A percentile compares a stretch with the other conserved stretches of the same genome.
Evolutionary conservation across 2,888 invertebrate species (phyloP).

Genomic region (Drosophila nigricruria): DNA sequence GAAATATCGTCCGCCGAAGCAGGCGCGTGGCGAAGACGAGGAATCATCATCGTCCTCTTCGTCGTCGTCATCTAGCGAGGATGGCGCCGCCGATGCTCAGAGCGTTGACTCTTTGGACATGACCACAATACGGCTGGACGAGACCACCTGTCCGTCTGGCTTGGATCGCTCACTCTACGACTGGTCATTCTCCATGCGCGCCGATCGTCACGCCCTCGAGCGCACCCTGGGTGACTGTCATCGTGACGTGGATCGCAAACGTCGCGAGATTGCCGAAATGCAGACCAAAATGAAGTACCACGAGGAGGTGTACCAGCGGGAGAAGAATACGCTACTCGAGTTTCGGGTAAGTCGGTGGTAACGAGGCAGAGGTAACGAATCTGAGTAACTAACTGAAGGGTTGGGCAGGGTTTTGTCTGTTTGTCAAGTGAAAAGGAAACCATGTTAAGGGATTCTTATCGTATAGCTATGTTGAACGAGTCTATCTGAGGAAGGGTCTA

Average conservation of each 20-base stretch:
- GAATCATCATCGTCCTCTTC: conserved; percentile 87
- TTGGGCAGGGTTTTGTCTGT: background rate
- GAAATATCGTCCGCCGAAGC: conserved; percentile 90
- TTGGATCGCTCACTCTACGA: conserved; percentile 90
- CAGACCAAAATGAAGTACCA: conserved; percentile 87
- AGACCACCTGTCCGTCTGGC: conserved; percentile 90
- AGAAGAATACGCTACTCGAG: conserved; percentile 87
- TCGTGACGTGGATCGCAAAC: conserved; percentile 87
- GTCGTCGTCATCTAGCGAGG: conserved; percentile 86
- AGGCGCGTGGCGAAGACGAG: conserved; percentile 86
- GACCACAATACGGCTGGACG: conserved; percentile 89
- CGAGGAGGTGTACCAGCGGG: conserved; percentile 86
- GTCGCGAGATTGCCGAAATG: conserved; percentile 88
- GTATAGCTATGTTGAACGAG: background rate
- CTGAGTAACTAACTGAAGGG: too few species aligned
- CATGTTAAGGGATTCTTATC: background rate
- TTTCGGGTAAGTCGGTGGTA: conserved; percentile 87
- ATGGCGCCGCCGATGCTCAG: conserved; percentile 87
- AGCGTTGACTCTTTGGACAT: conserved; percentile 89
- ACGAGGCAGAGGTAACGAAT: too few species aligned
- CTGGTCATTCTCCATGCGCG: conserved; percentile 88
- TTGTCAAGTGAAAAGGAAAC: background rate
- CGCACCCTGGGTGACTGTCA: conserved; percentile 87
- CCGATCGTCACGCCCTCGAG: conserved; percentile 87
- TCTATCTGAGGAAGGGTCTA: background rate